phyloP scores from a whole-genome alignment of 2,888 invertebrate genomes.

The Malthinus seriepunctatus region DNA sequence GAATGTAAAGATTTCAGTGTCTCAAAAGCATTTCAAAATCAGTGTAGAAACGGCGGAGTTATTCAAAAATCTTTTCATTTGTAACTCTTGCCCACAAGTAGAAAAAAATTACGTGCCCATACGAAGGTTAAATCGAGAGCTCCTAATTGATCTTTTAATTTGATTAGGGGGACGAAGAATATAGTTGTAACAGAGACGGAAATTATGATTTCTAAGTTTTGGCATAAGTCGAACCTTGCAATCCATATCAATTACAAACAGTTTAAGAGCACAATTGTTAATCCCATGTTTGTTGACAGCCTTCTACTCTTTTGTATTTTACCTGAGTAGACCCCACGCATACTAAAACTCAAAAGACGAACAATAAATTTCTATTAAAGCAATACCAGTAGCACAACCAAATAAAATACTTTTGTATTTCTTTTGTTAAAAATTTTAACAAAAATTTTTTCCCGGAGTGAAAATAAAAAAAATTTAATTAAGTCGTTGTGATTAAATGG shows the following conservation, averaged over 20 bases:
- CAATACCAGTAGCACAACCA: conserved; percentile 16
- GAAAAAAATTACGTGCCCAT: no score
- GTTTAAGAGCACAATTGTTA: conserved; percentile 54
- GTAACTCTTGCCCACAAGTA: no score
- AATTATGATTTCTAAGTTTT: conserved; percentile 1
- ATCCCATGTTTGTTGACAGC: conserved; percentile 54
- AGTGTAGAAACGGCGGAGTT: no score
- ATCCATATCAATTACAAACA: conserved; percentile 52
- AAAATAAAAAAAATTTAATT: no score
- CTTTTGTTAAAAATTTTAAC: conserved; percentile 1
- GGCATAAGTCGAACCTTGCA: conserved; percentile 10
- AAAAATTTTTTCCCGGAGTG: background rate
- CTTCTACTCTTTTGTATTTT: conserved; percentile 33
- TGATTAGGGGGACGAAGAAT: no score
- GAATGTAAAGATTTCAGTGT: no score
- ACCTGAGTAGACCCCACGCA: conserved; percentile 48
- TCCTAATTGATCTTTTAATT: no score
- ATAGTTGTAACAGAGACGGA: no score
- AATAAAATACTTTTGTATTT: conserved; percentile 6
- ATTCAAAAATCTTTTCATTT: no score
- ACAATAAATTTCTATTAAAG: conserved; percentile 5
- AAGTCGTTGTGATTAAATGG: no score
- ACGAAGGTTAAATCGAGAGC: no score
- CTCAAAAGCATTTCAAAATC: no score
- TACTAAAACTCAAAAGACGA: conserved; percentile 28